Percentiles rank a stretch among this genome's conserved stretches.
Evolutionary conservation across 2,888 invertebrate species (phyloP).

Genomic region (Abrostola triplasia): DNA sequence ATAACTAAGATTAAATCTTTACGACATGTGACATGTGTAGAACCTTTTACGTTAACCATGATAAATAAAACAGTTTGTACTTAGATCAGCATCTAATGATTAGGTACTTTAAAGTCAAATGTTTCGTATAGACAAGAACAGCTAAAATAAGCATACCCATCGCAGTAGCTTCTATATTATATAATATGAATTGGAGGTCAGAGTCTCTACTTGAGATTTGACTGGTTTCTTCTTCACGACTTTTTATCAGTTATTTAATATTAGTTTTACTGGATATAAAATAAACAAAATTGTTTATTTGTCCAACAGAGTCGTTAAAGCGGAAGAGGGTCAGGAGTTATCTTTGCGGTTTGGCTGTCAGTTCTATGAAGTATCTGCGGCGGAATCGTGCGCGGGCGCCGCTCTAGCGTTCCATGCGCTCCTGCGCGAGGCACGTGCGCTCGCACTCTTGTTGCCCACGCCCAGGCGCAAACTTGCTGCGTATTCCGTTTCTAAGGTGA

Average conservation of each 20-base stretch:
- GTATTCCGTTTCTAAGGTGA: constrained; percentile 93
- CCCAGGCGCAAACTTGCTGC: constrained; percentile 92
- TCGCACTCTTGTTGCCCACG: constrained; percentile 90
- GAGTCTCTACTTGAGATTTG: constrained; percentile 42
- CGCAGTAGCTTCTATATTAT: neutral
- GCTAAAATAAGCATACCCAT: no score
- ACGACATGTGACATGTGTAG: no score
- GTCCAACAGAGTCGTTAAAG: constrained; percentile 91
- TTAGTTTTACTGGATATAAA: neutral
- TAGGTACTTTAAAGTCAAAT: no score
- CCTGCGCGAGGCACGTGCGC: constrained; percentile 92
- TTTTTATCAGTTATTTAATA: neutral
- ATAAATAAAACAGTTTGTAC: no score
- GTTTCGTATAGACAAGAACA: no score
- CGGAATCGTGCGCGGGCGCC: constrained; percentile 94
- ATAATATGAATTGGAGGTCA: constrained; percentile 40
- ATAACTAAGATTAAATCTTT: no score
- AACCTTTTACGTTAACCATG: no score
- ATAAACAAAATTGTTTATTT: constrained; percentile 24
- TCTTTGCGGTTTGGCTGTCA: constrained; percentile 93
- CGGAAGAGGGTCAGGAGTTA: constrained; percentile 93
- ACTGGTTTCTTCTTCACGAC: constrained; percentile 17
- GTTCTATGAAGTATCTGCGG: constrained; percentile 95
- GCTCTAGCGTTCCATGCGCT: constrained; percentile 94
- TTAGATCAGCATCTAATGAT: no score